phyloP scores from a whole-genome alignment of 2,113 vertebrate species.

The Orthonyx spaldingii region DNA sequence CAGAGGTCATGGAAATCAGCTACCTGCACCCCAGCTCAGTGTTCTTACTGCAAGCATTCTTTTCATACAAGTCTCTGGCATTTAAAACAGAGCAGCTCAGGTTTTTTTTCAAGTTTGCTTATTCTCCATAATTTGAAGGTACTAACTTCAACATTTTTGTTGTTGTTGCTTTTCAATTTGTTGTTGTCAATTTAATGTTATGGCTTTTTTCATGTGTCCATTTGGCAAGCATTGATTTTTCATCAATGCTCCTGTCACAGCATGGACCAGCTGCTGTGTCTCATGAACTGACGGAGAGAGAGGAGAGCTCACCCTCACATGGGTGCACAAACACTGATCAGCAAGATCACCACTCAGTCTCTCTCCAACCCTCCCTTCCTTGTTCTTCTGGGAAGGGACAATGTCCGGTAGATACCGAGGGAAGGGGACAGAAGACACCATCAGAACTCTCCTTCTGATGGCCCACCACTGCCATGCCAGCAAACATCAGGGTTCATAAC shows the following conservation, averaged over 20 bases:
- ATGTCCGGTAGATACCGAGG: neutral
- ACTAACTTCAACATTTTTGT: neutral
- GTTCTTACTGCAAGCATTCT: neutral
- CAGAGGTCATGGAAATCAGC: neutral
- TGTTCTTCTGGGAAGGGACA: neutral
- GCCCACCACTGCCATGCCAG: neutral
- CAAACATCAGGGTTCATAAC: neutral
- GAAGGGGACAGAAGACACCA: neutral
- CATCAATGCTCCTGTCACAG: neutral
- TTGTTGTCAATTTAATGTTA: neutral
- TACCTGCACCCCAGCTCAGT: neutral
- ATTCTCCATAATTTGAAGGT: neutral
- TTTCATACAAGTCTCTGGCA: neutral
- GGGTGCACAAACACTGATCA: neutral
- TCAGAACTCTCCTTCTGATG: neutral
- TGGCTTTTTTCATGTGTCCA: neutral
- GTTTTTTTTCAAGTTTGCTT: neutral
- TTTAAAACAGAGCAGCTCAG: neutral
- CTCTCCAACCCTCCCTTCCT: neutral
- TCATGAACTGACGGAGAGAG: neutral
- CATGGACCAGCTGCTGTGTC: neutral
- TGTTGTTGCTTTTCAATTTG: neutral
- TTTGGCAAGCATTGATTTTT: constrained; percentile 19
- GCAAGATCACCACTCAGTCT: neutral
- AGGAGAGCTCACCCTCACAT: neutral